phyloP scores from a whole-genome alignment of 2,113 vertebrate species.

The Clarias batrachus region DNA sequence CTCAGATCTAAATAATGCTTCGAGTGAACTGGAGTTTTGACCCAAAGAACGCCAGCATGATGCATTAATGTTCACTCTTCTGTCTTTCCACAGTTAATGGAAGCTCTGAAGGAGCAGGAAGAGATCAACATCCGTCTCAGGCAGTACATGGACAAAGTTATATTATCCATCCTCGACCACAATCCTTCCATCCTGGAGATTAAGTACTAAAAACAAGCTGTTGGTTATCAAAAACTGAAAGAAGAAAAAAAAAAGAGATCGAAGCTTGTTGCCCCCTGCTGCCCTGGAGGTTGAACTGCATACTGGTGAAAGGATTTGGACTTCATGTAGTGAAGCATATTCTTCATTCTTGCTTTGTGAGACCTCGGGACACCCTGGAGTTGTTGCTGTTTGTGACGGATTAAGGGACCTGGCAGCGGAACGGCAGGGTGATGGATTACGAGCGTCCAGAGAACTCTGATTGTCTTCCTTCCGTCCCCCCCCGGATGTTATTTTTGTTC shows the following conservation, averaged over 20 bases:
- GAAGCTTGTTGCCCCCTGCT: slow-evolving; percentile 59
- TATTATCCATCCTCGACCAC: slow-evolving; percentile 93
- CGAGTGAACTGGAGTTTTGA: not conserved
- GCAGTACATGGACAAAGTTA: slow-evolving; percentile 99
- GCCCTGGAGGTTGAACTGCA: slow-evolving; percentile 49
- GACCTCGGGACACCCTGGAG: slow-evolving; percentile 27
- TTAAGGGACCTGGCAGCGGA: slow-evolving; percentile 6
- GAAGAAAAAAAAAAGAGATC: slow-evolving; percentile 31
- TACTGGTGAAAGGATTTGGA: slow-evolving; percentile 2
- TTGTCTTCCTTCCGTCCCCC: not conserved
- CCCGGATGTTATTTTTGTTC: not conserved
- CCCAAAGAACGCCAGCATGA: not conserved
- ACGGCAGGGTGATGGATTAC: not conserved
- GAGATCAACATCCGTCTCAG: slow-evolving; percentile 92
- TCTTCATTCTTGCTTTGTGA: slow-evolving; percentile 15
- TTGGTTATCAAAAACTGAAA: slow-evolving; percentile 25
- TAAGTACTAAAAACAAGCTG: slow-evolving; percentile 77
- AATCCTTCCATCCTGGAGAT: slow-evolving; percentile 98
- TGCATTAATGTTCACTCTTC: not conserved
- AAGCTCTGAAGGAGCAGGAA: slow-evolving; percentile 95
- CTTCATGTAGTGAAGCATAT: slow-evolving; percentile 26
- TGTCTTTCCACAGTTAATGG: slow-evolving; percentile 82
- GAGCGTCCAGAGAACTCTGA: not conserved
- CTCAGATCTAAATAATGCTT: not conserved
- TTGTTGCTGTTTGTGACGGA: slow-evolving; percentile 5